A percentile compares a stretch with the other conserved stretches of the same genome.
phyloP scores from a whole-genome alignment of 2,113 vertebrate genomes.

The Dunckerocampus dactyliophorus region DNA sequence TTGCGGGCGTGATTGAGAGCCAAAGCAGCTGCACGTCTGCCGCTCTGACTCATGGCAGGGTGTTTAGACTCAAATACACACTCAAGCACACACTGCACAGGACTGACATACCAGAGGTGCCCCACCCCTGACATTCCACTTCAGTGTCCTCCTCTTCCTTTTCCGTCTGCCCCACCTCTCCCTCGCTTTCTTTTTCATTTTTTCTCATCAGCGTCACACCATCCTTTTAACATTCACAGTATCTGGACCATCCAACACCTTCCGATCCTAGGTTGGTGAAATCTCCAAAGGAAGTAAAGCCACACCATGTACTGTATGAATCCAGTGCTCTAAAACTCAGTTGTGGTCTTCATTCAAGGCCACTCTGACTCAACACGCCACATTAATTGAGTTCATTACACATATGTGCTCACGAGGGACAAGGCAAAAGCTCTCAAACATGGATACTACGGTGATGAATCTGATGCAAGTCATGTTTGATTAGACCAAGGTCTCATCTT shows the following conservation, averaged over 20 bases:
- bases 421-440: too few relatives aligned
- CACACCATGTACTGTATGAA: too few relatives aligned
- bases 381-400: too few relatives aligned
- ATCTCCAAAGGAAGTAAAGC: neutral
- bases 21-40: conserved; percentile 69
- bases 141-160: conserved; percentile 60
- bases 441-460: too few relatives aligned
- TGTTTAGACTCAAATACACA: conserved; percentile 40
- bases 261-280: conserved; percentile 18
- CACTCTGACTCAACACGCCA: neutral
- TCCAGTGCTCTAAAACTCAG: too few relatives aligned
- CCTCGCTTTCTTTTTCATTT: conserved; percentile 18
- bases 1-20: conserved; percentile 57
- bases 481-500: too few relatives aligned
- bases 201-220: conserved; percentile 17
- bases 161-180: conserved; percentile 35
- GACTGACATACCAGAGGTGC: conserved; percentile 69
- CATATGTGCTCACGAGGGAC: too few relatives aligned
- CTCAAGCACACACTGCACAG: conserved; percentile 30
- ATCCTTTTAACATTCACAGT: neutral
- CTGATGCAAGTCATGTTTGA: too few relatives aligned
- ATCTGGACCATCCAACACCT: conserved; percentile 16
- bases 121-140: conserved; percentile 73
- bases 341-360: conserved; percentile 31
- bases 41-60: conserved; percentile 60